phyloP scores from a whole-genome alignment of 2,797 vertebrate species.

The Hephaestus fuliginosus region DNA sequence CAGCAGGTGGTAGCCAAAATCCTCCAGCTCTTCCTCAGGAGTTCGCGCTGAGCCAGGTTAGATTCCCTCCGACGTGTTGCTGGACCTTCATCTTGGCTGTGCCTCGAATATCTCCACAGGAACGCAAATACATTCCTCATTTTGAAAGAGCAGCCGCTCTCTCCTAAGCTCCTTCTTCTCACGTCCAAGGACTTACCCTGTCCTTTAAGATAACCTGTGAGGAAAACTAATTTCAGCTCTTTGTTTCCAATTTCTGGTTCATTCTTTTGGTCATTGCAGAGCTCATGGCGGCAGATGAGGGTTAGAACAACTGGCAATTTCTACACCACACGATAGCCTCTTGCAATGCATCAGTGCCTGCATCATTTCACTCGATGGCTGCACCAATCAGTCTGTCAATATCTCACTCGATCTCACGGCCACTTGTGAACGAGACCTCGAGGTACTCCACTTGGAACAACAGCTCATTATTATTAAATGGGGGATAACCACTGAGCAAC shows the following conservation, averaged over 20 bases:
- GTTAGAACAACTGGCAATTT: background rate
- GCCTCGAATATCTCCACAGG: background rate
- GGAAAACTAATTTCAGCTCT: background rate
- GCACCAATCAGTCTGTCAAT: constrained; percentile 23
- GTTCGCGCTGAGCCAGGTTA: background rate
- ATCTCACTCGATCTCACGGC: constrained; percentile 1
- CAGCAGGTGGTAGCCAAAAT: background rate
- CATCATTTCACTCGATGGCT: constrained; percentile 19
- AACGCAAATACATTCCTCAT: background rate
- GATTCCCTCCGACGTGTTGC: background rate
- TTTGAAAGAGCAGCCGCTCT: background rate
- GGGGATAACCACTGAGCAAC: too few species aligned
- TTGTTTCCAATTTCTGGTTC: background rate
- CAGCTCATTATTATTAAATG: too few species aligned
- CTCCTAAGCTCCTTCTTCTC: background rate
- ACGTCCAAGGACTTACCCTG: background rate
- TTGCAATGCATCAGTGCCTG: background rate
- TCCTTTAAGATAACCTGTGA: background rate
- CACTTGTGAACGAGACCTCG: too few species aligned
- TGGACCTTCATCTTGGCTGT: background rate
- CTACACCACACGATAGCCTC: background rate
- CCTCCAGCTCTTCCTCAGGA: background rate
- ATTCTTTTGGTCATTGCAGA: background rate
- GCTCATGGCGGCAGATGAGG: background rate
- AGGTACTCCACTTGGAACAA: background rate